Evolutionary conservation across 64 coral and sea anemone species (phyloP).

Genomic region (Actinia equina): DNA sequence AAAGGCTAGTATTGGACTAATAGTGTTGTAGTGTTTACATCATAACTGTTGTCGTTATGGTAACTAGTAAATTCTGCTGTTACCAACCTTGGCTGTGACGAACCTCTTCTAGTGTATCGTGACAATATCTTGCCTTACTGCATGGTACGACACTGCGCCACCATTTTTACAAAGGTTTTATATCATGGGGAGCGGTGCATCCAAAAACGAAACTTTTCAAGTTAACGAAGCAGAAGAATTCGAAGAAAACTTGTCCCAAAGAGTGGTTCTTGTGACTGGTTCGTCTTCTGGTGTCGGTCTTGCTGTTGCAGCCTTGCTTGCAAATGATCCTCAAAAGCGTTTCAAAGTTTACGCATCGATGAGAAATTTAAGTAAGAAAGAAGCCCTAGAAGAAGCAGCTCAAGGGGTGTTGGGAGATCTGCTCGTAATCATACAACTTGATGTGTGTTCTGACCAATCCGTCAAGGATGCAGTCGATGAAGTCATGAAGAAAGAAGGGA

Average conservation of each 20-base stretch:
- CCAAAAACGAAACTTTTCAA: neutral
- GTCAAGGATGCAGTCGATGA: conserved; percentile 40
- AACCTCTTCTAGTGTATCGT: too few species aligned
- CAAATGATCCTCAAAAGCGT: conserved; percentile 65
- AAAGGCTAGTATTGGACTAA: too few species aligned
- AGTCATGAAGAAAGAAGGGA: conserved; percentile 29
- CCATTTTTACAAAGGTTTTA: neutral
- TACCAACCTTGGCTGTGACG: too few species aligned
- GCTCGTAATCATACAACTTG: conserved; percentile 58
- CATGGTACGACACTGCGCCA: too few species aligned
- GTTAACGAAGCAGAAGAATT: conserved; percentile 11
- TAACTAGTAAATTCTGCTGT: too few species aligned
- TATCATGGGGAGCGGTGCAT: neutral
- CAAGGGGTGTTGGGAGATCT: conserved; percentile 53
- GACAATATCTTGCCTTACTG: too few species aligned
- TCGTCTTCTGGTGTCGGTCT: conserved; percentile 71
- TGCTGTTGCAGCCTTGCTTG: conserved; percentile 51
- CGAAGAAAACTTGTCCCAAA: neutral
- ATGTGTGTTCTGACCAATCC: conserved; percentile 73
- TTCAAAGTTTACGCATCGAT: conserved; percentile 88
- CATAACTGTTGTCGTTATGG: too few species aligned
- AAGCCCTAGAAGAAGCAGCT: conserved; percentile 51
- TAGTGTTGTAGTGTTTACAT: too few species aligned
- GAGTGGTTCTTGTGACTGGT: conserved; percentile 58
- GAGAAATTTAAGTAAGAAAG: conserved; percentile 84